Evolutionary conservation across 2,888 invertebrate genomes (phyloP).

Genomic region (Morinoia aosen): DNA sequence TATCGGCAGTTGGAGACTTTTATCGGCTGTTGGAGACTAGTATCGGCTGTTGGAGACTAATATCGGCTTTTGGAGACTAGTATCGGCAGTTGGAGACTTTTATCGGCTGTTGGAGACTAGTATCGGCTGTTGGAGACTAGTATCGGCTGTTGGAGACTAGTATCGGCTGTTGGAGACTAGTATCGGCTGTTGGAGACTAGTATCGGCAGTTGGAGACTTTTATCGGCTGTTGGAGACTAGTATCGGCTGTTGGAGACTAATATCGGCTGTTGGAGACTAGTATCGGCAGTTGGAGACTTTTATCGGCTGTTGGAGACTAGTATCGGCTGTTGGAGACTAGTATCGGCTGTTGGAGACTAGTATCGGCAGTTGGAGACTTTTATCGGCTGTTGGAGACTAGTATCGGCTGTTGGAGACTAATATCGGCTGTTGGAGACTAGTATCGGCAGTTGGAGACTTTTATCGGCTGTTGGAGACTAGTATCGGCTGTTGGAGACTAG

Average conservation of each 20-base stretch:
- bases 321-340: not conserved
- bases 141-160: not conserved
- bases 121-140: not conserved
- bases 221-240: not conserved
- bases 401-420: not conserved
- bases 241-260: not conserved
- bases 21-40: not conserved
- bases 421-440: not conserved
- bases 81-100: not conserved
- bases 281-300: not conserved
- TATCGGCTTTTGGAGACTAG: not conserved
- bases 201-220: not conserved
- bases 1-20: not conserved
- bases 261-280: not conserved
- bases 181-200: not conserved
- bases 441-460: not conserved
- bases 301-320: not conserved
- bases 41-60: not conserved
- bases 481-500: not conserved
- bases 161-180: not conserved
- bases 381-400: not conserved
- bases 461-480: not conserved
- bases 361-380: not conserved
- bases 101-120: not conserved
- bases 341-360: not conserved